Conservation (phyloP, 2,113 vertebrate species). For the Psittacula cyanocephala region DNA sequence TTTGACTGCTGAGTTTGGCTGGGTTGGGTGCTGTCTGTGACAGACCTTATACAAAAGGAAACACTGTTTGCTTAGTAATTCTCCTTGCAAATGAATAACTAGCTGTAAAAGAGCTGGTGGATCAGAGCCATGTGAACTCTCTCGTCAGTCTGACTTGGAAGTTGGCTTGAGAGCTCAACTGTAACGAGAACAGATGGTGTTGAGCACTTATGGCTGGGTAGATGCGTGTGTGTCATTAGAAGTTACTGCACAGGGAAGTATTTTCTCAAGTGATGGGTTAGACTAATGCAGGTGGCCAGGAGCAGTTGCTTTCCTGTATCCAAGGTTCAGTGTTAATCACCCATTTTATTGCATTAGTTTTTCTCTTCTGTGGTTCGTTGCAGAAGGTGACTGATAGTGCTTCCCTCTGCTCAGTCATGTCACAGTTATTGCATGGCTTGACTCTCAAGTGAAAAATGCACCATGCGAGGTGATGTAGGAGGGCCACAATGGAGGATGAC, state of each 20-base stretch:
- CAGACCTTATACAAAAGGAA: not conserved
- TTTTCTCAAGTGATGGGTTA: not conserved
- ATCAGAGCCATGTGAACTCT: conserved; percentile 45
- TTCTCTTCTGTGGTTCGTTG: not conserved
- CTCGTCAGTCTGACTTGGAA: conserved; percentile 31
- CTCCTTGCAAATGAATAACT: conserved; percentile 37
- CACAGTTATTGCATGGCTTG: not conserved
- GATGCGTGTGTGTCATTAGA: not conserved
- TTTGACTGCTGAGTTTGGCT: conserved; percentile 17
- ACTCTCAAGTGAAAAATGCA: not conserved
- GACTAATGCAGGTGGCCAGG: conserved; percentile 2
- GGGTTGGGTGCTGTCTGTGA: not conserved
- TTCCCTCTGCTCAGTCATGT: not conserved
- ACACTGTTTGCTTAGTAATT: conserved; percentile 21
- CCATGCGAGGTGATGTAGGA: accelerated
- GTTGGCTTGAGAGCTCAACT: conserved; percentile 28
- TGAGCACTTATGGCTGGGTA: conserved; percentile 30
- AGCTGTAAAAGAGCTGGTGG: conserved; percentile 34
- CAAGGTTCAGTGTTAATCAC: conserved; percentile 29
- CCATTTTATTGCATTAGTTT: conserved; percentile 14
- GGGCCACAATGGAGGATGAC: not conserved
- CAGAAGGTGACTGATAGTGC: not conserved
- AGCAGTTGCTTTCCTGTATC: not conserved
- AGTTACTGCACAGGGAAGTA: conserved; percentile 11
- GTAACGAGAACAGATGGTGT: conserved; percentile 52